phyloP scores from a whole-genome alignment of 2,888 invertebrate species.

The Geotrupes spiniger region DNA sequence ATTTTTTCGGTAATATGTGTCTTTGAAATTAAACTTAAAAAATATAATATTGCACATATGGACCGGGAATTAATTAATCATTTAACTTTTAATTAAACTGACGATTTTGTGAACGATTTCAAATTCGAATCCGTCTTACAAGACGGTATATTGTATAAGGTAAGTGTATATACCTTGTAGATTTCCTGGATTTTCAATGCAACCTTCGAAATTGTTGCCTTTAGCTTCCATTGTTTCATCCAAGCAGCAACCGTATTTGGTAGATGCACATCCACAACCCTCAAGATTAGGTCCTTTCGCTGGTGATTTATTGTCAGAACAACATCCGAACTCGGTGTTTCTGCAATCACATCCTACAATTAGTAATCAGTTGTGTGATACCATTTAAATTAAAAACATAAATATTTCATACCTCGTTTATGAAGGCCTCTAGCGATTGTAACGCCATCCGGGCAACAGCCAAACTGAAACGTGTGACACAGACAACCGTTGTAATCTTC shows the following conservation, averaged over 20 bases:
- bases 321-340: slow-evolving; percentile 76
- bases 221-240: slow-evolving; percentile 76
- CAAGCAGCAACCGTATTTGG: slow-evolving; percentile 81
- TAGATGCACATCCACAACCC: slow-evolving; percentile 80
- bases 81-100: too few relatives aligned
- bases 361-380: too few relatives aligned
- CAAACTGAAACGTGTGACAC: slow-evolving; percentile 83
- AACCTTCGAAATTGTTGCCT: slow-evolving; percentile 83
- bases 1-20: too few relatives aligned
- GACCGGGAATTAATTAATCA: too few relatives aligned
- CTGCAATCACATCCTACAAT: slow-evolving; percentile 76
- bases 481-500: slow-evolving; percentile 78
- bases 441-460: slow-evolving; percentile 85
- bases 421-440: slow-evolving; percentile 72
- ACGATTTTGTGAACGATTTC: too few relatives aligned
- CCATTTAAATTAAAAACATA: too few relatives aligned
- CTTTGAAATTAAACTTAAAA: too few relatives aligned
- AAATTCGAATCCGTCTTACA: too few relatives aligned
- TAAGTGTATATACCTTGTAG: slow-evolving; percentile 63
- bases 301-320: slow-evolving; percentile 77
- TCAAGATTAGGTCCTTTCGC: slow-evolving; percentile 72
- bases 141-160: too few relatives aligned
- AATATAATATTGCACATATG: too few relatives aligned
- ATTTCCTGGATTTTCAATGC: slow-evolving; percentile 66
- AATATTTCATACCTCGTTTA: slow-evolving; percentile 57